phyloP scores from a whole-genome alignment of 1,140 invertebrate species.

The Drosophila nikananu region DNA sequence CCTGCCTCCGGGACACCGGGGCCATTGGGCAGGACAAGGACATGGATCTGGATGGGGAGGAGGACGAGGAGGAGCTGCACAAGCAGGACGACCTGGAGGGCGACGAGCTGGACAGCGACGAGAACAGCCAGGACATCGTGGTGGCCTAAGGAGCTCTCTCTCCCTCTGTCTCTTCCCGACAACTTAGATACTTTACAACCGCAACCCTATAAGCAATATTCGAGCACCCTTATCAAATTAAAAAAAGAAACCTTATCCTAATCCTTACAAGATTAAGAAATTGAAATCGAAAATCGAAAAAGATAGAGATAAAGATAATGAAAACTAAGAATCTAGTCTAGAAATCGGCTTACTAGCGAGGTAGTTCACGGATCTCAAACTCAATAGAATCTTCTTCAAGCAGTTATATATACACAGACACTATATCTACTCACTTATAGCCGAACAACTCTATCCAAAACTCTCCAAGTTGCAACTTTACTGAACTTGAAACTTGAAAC shows the following conservation, averaged over 20 bases:
- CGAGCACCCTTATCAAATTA: slow-evolving; percentile 78
- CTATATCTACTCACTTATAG: slow-evolving; percentile 59
- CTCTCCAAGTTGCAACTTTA: slow-evolving; percentile 67
- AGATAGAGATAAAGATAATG: slow-evolving; percentile 13
- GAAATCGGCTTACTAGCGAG: slow-evolving; percentile 67
- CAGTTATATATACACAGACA: slow-evolving; percentile 53
- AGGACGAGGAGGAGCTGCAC: slow-evolving; percentile 43
- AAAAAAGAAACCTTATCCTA: slow-evolving; percentile 13
- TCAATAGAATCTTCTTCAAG: slow-evolving; percentile 71
- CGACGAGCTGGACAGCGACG: slow-evolving; percentile 75
- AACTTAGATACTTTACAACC: slow-evolving; percentile 64
- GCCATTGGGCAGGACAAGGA: slow-evolving; percentile 53
- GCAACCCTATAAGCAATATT: slow-evolving; percentile 78
- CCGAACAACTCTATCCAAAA: slow-evolving; percentile 56
- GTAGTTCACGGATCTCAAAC: slow-evolving; percentile 69
- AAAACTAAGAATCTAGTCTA: slow-evolving; percentile 52
- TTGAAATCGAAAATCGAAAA: slow-evolving; percentile 13
- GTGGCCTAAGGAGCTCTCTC: slow-evolving; percentile 65
- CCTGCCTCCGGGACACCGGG: slow-evolving; percentile 88
- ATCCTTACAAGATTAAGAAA: slow-evolving; percentile 12
- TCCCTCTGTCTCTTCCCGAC: slow-evolving; percentile 12
- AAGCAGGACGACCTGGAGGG: slow-evolving; percentile 57
- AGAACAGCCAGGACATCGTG: slow-evolving; percentile 85
- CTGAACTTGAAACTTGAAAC: slow-evolving; percentile 55
- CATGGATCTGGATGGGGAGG: slow-evolving; percentile 39